phyloP scores from a whole-genome alignment of 2,797 vertebrate genomes.

The Pseudochirops corinnae region DNA sequence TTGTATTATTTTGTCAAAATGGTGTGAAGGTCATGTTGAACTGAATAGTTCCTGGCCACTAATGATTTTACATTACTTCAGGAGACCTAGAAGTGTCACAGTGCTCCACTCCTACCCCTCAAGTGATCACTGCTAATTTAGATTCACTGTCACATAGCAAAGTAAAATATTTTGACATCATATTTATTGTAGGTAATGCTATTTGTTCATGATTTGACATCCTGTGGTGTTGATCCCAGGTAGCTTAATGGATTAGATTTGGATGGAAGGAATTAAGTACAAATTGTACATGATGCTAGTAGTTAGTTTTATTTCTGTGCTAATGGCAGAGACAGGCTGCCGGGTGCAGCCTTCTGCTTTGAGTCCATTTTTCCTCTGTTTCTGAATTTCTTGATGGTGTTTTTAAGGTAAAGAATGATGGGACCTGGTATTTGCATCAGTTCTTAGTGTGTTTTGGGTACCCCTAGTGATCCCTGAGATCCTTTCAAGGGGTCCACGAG shows the following conservation, averaged over 20 bases:
- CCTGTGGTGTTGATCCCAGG: conserved; percentile 57
- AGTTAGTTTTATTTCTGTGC: conserved; percentile 57
- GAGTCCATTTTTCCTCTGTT: neutral
- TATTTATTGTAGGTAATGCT: conserved; percentile 27
- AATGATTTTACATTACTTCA: conserved; percentile 46
- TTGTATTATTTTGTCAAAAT: conserved; percentile 40
- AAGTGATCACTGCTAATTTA: neutral
- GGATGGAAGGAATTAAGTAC: conserved; percentile 57
- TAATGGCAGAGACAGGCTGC: neutral
- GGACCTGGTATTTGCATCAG: neutral
- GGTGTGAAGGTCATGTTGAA: neutral
- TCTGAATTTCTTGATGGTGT: conserved; percentile 30
- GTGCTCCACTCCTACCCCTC: neutral
- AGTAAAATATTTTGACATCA: conserved; percentile 35
- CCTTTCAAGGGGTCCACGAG: conserved; percentile 2
- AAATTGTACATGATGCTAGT: conserved; percentile 47
- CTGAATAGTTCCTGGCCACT: conserved; percentile 20
- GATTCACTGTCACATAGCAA: neutral
- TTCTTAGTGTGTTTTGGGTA: neutral
- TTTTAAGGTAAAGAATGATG: conserved; percentile 54
- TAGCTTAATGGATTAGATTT: conserved; percentile 58
- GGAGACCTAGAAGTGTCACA: neutral
- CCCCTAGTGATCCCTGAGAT: conserved; percentile 47
- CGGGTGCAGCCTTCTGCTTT: neutral
- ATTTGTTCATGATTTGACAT: conserved; percentile 50